These are phyloP conservation scores for Jaculus jaculus DNA, from an alignment of 2,113 vertebrate genomes.

Conservation along the genomic window DNA sequence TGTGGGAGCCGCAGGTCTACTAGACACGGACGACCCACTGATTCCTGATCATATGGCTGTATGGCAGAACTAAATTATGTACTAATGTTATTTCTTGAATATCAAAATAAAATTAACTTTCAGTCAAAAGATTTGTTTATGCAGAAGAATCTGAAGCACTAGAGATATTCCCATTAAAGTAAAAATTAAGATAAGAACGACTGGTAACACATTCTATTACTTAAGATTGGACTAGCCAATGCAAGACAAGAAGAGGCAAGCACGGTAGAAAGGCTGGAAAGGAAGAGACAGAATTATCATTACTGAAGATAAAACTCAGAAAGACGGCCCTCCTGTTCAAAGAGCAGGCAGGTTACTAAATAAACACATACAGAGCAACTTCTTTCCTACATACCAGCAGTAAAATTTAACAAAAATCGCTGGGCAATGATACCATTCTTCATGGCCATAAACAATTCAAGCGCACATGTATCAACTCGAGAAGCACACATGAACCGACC, in stretches of 20 bases:
- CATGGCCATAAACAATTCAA: neutral
- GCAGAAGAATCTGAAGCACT: neutral
- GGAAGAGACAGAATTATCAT: neutral
- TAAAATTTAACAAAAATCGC: conserved; percentile 19
- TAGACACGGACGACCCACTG: neutral
- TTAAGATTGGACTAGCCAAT: conserved; percentile 34
- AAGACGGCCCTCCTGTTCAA: neutral
- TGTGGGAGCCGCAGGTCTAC: neutral
- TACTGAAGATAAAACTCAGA: neutral
- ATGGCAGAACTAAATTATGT: neutral
- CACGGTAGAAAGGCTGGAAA: neutral
- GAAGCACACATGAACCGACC: neutral
- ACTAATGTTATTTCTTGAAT: neutral
- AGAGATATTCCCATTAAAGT: neutral
- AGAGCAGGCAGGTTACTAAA: neutral
- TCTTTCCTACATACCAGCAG: neutral
- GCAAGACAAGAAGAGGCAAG: conserved; percentile 66
- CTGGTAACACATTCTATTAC: neutral
- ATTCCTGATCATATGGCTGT: neutral
- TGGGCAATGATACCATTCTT: neutral
- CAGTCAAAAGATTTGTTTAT: neutral
- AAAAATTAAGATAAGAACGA: conserved; percentile 10
- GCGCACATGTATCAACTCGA: neutral
- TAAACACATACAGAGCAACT: neutral
- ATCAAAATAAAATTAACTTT: conserved; percentile 6